Evolutionary conservation across 2,888 invertebrate species (phyloP), one percentile per base, ranked within the genome.

Genomic region (Eretmocerus hayati): DNA sequence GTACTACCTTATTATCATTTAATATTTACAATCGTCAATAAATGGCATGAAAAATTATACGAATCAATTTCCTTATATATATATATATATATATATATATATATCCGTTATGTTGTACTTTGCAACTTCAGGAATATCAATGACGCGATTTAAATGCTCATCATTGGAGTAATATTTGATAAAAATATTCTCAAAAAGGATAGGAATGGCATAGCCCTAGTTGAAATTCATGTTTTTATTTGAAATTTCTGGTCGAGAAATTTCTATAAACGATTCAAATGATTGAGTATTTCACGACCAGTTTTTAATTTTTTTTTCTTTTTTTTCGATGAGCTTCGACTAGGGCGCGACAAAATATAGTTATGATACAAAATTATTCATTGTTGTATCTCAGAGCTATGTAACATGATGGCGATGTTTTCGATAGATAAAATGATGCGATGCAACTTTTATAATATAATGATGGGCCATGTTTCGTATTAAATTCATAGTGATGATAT

Each of bases 11-110:
- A 48, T 22, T 50, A 54, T 52, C 46, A 52, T 55, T 59, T 55
- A 54, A 54, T 59, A 59, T 59, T 32, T 60, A 60, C 58, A 59
- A 40, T 53, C 43, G 51, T 56, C 55, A 56, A 53, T 56, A 55
- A 22, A 56, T 58, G 55, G 55, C 52, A 51, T 49, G 52, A 46
- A 36, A 42, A 46, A 31, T 50, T 40, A 50, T 23, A 36, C 44
- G 39, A 48, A 46, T 43, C 39, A 31, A 46, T 43, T 52, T n/a
- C n/a, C n/a, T n/a, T n/a, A n/a, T n/a, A n/a, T n/a, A n/a, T n/a
- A n/a, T n/a, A n/a, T n/a, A n/a, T n/a, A n/a, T n/a, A n/a, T n/a
- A n/a, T n/a, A n/a, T n/a, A n/a, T n/a, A n/a, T n/a, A n/a, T n/a
- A n/a, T n/a, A n/a, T n/a, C n/a, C n/a, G n/a, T n/a, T n/a, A n/a